Evolutionary conservation across 2,797 vertebrate species (phyloP).

Genomic region (Oreochromis grahami): DNA sequence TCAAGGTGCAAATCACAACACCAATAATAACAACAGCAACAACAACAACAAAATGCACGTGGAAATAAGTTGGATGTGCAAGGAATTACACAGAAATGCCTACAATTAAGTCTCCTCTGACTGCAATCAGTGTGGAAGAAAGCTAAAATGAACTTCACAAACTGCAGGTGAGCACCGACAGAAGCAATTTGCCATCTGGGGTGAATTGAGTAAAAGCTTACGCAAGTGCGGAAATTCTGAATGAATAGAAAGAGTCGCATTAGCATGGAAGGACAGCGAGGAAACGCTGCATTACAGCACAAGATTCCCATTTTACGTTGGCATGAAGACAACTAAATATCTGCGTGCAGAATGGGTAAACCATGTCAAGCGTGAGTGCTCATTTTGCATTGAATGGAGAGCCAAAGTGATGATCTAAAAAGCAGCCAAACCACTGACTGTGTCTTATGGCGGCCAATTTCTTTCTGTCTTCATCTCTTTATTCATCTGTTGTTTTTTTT

Average conservation of each 20-base stretch:
- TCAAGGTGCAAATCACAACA: neutral
- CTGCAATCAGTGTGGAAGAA: neutral
- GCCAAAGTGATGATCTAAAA: slow-evolving; percentile 55
- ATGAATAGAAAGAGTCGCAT: slow-evolving; percentile 22
- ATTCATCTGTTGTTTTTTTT: slow-evolving; percentile 20
- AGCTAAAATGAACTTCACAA: neutral
- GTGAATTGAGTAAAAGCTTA: neutral
- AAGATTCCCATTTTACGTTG: slow-evolving; percentile 37
- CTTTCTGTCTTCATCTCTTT: slow-evolving; percentile 54
- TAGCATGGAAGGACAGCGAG: slow-evolving; percentile 7
- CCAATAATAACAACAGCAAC: neutral
- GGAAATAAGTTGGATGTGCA: neutral
- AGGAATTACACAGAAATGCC: neutral
- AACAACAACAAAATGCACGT: neutral
- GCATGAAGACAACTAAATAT: slow-evolving; percentile 50
- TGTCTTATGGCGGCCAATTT: slow-evolving; percentile 45
- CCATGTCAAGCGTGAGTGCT: slow-evolving; percentile 38
- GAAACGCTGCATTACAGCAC: slow-evolving; percentile 28
- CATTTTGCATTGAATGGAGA: slow-evolving; percentile 42
- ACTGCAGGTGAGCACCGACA: neutral
- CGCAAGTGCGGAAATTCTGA: slow-evolving; percentile 1
- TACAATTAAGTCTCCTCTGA: neutral
- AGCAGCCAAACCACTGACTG: slow-evolving; percentile 49
- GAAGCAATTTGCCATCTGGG: slow-evolving; percentile 7
- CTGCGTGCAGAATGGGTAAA: slow-evolving; percentile 46